Base-by-base conservation (phyloP, 2,797 vertebrate genomes). In the Melanitta fusca region DNA sequence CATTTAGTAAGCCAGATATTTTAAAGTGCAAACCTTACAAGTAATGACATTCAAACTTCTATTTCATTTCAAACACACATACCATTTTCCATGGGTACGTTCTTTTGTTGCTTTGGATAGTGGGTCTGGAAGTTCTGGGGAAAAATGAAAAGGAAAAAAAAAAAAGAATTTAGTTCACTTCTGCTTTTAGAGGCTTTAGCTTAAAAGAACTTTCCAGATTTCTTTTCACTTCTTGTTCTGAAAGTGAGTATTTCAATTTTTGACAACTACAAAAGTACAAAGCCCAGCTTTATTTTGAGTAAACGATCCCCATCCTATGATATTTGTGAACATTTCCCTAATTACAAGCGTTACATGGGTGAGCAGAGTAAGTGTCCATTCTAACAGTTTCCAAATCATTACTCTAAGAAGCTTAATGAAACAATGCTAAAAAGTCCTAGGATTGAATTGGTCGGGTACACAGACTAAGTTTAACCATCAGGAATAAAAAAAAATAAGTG, bases 121-220 rank as follows among this genome's bases (percentile, higher is more conserved):
- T 97, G 97, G 32, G 96, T 97, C 66, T 98, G 98, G 96, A 99
- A 99, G 71, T 93, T 98, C 99, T 99, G 4, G 49, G 53, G 62
- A 22, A 25, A 4, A 5, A 1, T 7, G 6, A 34, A 43, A n/a
- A 34, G 21, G 6, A 3, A 5, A 6, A 16, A 19, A 36, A 39
- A 8, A 27, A 53, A 18, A 72, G 15, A 13, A 10, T 71, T 84
- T 60, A 77, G 43, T 80, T 56, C 38, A 74, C 14, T 92, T 88
- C 32, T n/a, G 28, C 30, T 83, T 83, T 70, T 60, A 93, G n/a
- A 72, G 43, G 4, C 19, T 62, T 20, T 17, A 62, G 6, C 19
- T 74, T 45, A 54, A 85, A 91, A 82, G 11, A 93, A 38, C 6
- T 80, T 83, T 47, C 8, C 24, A 56, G 10, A n/a, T 65, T 82